These are phyloP conservation scores for Orchesella flavescens DNA, from an alignment of 2,888 invertebrate species.

Conservation along the genomic window DNA sequence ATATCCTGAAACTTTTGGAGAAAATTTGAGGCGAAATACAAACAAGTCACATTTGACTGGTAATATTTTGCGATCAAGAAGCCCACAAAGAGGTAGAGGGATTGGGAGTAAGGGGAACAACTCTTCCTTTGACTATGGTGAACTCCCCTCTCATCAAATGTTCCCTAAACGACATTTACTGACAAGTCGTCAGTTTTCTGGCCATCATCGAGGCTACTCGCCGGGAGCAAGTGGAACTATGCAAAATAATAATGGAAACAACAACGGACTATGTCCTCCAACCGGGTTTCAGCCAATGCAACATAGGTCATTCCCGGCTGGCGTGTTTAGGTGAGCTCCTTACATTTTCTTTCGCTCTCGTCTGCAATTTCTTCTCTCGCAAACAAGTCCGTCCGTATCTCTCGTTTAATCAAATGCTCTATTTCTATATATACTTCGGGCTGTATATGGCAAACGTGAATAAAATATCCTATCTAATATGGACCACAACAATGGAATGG, in stretches of 20 bases:
- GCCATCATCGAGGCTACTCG: slow-evolving; percentile 39
- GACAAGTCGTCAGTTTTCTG: slow-evolving; percentile 67
- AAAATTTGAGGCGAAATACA: slow-evolving; percentile 46
- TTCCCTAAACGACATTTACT: slow-evolving; percentile 72
- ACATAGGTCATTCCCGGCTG: slow-evolving; percentile 70
- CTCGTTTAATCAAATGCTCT: slow-evolving; percentile 37
- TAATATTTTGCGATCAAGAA: slow-evolving; percentile 63
- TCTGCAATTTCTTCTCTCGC: slow-evolving; percentile 22
- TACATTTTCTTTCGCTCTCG: not conserved
- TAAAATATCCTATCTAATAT: not conserved
- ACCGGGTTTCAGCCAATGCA: slow-evolving; percentile 59
- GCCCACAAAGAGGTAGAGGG: slow-evolving; percentile 59
- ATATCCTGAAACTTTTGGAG: slow-evolving; percentile 64
- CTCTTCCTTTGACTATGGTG: slow-evolving; percentile 71
- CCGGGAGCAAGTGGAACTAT: slow-evolving; percentile 52
- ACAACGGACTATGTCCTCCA: slow-evolving; percentile 50
- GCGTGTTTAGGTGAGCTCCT: slow-evolving; percentile 68
- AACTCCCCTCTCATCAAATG: slow-evolving; percentile 72
- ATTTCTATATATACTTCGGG: slow-evolving; percentile 1
- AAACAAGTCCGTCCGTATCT: slow-evolving; percentile 44
- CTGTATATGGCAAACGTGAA: not conserved
- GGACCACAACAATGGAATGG: too few species aligned
- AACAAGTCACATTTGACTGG: slow-evolving; percentile 62
- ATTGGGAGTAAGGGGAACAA: slow-evolving; percentile 53
- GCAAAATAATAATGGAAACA: slow-evolving; percentile 35